Percentiles rank a stretch among this genome's conserved stretches.
Conservation (phyloP, 1,140 invertebrate genomes). For the Micrasema minimum region DNA sequence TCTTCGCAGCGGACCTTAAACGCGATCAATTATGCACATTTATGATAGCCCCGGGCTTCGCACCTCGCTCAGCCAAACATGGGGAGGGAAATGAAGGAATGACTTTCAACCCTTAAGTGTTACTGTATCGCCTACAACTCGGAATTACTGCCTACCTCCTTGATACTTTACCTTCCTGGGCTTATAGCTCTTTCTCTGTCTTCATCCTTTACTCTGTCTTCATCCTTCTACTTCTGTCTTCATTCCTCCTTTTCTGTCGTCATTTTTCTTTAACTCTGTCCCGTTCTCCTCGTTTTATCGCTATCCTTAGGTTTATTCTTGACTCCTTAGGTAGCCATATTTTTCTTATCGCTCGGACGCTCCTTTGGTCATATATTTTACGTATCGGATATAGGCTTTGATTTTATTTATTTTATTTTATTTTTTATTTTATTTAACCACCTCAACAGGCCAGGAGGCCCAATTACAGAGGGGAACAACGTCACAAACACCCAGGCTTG, state of each 20-base stretch:
- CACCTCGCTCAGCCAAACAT: slow-evolving; percentile 50
- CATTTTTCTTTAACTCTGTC: too few relatives aligned
- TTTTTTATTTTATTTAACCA: too few relatives aligned
- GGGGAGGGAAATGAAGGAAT: slow-evolving; percentile 49
- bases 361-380: slow-evolving; percentile 22
- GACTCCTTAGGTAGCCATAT: slow-evolving; percentile 21
- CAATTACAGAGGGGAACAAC: too few relatives aligned
- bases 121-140: slow-evolving; percentile 38
- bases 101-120: slow-evolving; percentile 51
- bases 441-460: too few relatives aligned
- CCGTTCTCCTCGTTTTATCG: slow-evolving; percentile 9
- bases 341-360: slow-evolving; percentile 41
- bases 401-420: slow-evolving; percentile 39
- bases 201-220: slow-evolving; percentile 3
- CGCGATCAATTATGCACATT: slow-evolving; percentile 53
- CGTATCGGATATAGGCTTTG: slow-evolving; percentile 15
- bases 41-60: slow-evolving; percentile 47
- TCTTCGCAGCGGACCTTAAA: slow-evolving; percentile 26
- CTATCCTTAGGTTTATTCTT: slow-evolving; percentile 24
- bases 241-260: too few relatives aligned
- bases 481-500: too few relatives aligned
- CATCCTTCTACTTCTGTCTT: slow-evolving; percentile 6
- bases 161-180: too few relatives aligned
- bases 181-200: slow-evolving; percentile 10
- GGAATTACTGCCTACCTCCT: slow-evolving; percentile 46